Evolutionary conservation across 2,797 vertebrate genomes (phyloP).

Genomic region (Dicrostonyx torquatus): DNA sequence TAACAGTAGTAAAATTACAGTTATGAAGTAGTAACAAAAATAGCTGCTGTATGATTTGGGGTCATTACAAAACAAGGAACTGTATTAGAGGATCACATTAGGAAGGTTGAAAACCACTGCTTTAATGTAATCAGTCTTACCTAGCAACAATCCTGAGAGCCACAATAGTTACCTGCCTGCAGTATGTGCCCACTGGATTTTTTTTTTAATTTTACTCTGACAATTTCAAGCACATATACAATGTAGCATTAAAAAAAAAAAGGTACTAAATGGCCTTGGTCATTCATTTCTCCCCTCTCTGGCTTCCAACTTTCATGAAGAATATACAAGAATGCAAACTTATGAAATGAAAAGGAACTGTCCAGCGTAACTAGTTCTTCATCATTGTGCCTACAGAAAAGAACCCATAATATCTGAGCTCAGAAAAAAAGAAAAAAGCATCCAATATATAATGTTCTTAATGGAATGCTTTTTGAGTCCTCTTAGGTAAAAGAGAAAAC

Average conservation of each 20-base stretch:
- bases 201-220: slow-evolving; percentile 25
- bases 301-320: neutral
- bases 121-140: neutral
- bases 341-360: neutral
- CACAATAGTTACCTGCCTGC: neutral
- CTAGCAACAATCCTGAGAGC: neutral
- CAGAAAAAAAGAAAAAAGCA: neutral
- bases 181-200: neutral
- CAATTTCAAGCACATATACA: slow-evolving; percentile 45
- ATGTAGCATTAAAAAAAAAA: neutral
- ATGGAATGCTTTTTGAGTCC: neutral
- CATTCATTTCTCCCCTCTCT: neutral
- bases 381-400: neutral
- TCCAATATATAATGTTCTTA: neutral
- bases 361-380: neutral
- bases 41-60: neutral
- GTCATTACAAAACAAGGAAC: neutral
- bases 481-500: neutral
- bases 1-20: neutral
- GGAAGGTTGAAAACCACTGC: neutral
- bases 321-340: neutral
- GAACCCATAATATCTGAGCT: neutral
- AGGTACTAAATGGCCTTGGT: neutral
- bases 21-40: neutral
- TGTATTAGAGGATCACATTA: neutral